Conservation (phyloP, 2,888 invertebrate species). For the Poecilobothrus nobilitatus region DNA sequence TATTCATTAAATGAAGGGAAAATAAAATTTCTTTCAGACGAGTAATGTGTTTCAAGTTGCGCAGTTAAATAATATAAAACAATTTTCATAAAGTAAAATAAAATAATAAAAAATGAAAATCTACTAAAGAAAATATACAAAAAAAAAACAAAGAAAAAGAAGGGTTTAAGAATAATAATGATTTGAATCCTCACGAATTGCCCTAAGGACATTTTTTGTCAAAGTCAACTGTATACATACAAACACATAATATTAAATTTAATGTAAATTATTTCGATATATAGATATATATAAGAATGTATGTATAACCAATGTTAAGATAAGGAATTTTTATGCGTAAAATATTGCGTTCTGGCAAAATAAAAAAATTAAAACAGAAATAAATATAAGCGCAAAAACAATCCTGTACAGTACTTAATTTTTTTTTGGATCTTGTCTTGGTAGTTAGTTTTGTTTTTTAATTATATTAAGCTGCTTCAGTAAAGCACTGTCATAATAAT, state of each 20-base stretch:
- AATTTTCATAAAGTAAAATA: neutral
- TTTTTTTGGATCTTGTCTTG: neutral
- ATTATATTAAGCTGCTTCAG: neutral
- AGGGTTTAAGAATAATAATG: conserved; percentile 6
- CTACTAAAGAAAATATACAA: neutral
- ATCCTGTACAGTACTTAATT: neutral
- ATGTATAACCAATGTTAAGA: neutral
- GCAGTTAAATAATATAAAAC: neutral
- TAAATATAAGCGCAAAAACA: neutral
- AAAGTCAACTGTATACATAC: neutral
- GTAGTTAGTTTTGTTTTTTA: neutral
- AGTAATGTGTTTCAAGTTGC: conserved; percentile 1
- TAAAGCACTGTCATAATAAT: conserved; percentile 3
- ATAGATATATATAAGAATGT: no score
- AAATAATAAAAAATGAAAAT: neutral
- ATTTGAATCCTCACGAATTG: conserved; percentile 3
- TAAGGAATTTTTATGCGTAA: neutral
- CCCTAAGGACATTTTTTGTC: neutral
- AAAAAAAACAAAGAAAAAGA: neutral
- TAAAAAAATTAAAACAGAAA: neutral
- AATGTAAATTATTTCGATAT: no score
- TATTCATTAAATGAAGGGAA: neutral
- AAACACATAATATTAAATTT: neutral
- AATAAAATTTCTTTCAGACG: neutral
- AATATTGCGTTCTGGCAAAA: neutral